These are phyloP conservation scores for Ceyx margarethae DNA, from an alignment of 2,113 vertebrate species.

Conservation along the genomic window DNA sequence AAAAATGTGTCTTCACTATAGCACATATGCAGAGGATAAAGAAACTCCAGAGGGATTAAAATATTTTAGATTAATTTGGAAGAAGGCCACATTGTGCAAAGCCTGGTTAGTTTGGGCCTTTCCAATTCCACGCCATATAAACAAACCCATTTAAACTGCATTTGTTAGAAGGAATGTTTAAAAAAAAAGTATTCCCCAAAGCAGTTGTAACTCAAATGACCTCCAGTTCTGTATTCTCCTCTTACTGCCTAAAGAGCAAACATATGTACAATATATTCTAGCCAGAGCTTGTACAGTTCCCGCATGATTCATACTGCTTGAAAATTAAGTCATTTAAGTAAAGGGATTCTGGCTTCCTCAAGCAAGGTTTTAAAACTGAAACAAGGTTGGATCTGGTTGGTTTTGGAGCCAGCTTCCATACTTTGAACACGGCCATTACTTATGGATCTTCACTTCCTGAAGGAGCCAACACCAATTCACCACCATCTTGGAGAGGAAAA, in stretches of 20 bases:
- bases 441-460: not conserved
- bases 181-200: conserved; percentile 29
- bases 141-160: conserved; percentile 56
- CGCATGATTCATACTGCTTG: conserved; percentile 38
- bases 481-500: not conserved
- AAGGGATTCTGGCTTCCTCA: conserved; percentile 6
- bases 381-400: not conserved
- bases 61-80: conserved; percentile 70
- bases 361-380: conserved; percentile 37
- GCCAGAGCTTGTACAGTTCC: conserved; percentile 5
- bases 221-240: conserved; percentile 50
- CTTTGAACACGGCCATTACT: not conserved
- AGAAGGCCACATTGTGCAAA: conserved; percentile 54
- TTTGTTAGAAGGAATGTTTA: conserved; percentile 46
- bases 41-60: conserved; percentile 67
- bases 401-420: not conserved
- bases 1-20: conserved; percentile 63
- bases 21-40: conserved; percentile 69
- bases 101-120: conserved; percentile 46
- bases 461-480: not conserved
- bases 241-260: conserved; percentile 48
- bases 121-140: conserved; percentile 47
- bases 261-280: conserved; percentile 8
- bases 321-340: conserved; percentile 53
- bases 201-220: conserved; percentile 61